Percentiles rank a stretch among this genome's conserved stretches.
Evolutionary conservation across 1,140 invertebrate genomes (phyloP).

Genomic region (Homarus americanus): DNA sequence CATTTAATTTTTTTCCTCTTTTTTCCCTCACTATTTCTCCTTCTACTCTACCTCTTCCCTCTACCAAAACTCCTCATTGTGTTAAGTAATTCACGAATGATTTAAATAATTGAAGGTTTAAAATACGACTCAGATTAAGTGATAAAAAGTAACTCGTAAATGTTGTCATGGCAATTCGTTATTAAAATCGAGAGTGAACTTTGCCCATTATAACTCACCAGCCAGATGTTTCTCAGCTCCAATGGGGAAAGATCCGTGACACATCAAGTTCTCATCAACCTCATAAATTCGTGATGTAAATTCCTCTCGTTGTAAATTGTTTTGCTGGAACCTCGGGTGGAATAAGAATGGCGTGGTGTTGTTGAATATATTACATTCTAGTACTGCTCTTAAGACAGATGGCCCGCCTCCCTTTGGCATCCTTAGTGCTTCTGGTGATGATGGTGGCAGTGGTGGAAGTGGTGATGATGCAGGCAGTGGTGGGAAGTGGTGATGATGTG

Average conservation of each 20-base stretch:
- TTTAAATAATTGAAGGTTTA: too few relatives aligned
- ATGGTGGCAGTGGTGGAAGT: background rate
- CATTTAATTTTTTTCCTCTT: too few relatives aligned
- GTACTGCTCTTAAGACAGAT: background rate
- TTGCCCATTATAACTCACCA: background rate
- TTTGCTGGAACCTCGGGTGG: background rate
- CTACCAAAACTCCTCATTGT: too few relatives aligned
- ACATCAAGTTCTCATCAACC: background rate
- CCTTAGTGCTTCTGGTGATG: too few relatives aligned
- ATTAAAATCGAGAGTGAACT: background rate
- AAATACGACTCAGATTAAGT: too few relatives aligned
- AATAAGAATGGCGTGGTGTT: background rate
- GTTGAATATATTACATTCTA: background rate
- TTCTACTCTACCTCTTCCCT: too few relatives aligned
- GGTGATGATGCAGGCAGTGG: background rate
- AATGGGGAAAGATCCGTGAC: background rate
- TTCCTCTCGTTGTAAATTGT: constrained; percentile 4
- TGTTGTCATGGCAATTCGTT: too few relatives aligned
- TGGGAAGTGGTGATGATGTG: too few relatives aligned
- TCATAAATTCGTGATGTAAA: constrained; percentile 3
- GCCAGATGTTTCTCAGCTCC: background rate
- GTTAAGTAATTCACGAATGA: too few relatives aligned
- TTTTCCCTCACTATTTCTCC: too few relatives aligned
- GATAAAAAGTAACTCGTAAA: too few relatives aligned
- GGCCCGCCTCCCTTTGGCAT: background rate